A percentile compares a stretch with the other conserved stretches of the same genome.
Evolutionary conservation across 2,888 invertebrate species (phyloP).

Genomic region (Meteorus cinctellus): DNA sequence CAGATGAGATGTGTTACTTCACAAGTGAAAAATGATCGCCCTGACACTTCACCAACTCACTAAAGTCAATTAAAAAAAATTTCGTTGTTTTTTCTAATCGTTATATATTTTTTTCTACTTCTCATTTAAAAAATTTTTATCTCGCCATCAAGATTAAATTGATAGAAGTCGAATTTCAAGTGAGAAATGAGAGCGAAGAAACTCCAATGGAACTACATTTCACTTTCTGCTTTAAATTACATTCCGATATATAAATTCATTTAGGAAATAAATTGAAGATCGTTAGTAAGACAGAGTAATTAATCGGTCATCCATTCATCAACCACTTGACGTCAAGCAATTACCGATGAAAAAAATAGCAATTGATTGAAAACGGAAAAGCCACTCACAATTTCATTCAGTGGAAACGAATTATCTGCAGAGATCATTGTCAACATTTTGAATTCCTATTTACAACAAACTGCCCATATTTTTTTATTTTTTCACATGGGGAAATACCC

Average conservation of each 20-base stretch:
- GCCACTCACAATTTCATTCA: neutral
- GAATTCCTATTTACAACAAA: neutral
- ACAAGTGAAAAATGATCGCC: neutral
- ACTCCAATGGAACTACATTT: neutral
- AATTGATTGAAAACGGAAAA: neutral
- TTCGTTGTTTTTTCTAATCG: neutral
- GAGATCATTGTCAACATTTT: neutral
- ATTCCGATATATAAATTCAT: neutral
- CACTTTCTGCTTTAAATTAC: neutral
- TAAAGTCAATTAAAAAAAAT: constrained; percentile 21
- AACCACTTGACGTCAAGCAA: neutral
- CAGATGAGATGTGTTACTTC: neutral
- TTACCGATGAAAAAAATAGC: neutral
- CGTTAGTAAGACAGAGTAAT: neutral
- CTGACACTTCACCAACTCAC: constrained; percentile 35
- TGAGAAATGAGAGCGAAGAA: neutral
- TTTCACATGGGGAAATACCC: neutral
- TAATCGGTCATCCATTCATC: neutral
- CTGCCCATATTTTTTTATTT: neutral
- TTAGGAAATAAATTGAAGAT: neutral
- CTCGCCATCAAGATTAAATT: neutral
- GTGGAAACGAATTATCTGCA: neutral
- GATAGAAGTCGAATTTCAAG: no score
- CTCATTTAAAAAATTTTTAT: neutral
- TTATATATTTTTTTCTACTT: neutral